phyloP scores from a whole-genome alignment of 2,113 vertebrate genomes.

The Athene cunicularia region DNA sequence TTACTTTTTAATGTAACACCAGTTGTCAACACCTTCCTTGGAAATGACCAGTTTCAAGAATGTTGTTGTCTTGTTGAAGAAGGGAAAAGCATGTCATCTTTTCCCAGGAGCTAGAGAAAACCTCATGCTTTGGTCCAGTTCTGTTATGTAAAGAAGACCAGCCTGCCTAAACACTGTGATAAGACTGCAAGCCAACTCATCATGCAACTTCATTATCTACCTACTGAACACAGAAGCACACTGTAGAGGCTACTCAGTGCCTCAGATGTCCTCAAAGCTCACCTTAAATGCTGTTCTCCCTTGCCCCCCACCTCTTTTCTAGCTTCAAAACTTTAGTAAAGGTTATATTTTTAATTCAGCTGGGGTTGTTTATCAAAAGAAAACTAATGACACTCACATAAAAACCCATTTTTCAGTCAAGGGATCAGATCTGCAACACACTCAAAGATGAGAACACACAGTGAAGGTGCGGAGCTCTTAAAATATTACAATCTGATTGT shows the following conservation, averaged over 20 bases:
- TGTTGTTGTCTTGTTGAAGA: neutral
- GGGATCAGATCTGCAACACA: neutral
- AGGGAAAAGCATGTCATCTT: neutral
- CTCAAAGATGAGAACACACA: neutral
- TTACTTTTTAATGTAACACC: neutral
- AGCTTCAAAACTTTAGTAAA: neutral
- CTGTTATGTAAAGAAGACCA: neutral
- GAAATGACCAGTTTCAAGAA: neutral
- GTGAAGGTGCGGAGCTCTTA: neutral
- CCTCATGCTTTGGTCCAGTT: neutral
- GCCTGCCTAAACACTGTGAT: accelerated
- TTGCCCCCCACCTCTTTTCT: neutral
- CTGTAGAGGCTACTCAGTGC: neutral
- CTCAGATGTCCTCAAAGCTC: neutral
- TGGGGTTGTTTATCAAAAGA: neutral
- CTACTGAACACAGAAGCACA: neutral
- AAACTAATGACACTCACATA: neutral
- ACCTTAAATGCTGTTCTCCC: neutral
- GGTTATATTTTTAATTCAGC: neutral
- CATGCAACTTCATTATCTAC: neutral
- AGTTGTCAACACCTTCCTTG: neutral
- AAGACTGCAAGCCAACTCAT: neutral
- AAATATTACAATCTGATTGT: neutral
- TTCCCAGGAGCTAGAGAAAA: neutral
- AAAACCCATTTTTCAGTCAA: neutral